Conservation (phyloP, 2,797 vertebrate species). For the Coregonus sp. region DNA sequence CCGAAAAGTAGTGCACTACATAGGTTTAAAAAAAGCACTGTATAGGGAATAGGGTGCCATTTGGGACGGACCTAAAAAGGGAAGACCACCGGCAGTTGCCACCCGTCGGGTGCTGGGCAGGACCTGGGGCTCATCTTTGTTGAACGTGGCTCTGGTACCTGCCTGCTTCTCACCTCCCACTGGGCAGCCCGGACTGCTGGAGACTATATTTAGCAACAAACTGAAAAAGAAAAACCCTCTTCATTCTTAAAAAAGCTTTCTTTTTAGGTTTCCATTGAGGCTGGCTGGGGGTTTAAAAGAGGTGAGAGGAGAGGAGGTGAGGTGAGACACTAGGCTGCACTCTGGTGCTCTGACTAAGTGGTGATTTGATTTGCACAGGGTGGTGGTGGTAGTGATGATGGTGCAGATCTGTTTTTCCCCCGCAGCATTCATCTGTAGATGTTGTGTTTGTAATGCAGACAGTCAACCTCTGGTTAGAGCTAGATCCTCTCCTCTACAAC, state of each 20-base stretch:
- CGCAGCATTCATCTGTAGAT: slow-evolving; percentile 50
- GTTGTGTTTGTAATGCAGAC: slow-evolving; percentile 32
- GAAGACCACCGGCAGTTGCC: slow-evolving; percentile 79
- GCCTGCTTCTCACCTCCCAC: slow-evolving; percentile 64
- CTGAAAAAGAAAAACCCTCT: slow-evolving; percentile 76
- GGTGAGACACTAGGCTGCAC: slow-evolving; percentile 40
- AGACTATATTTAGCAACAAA: slow-evolving; percentile 83
- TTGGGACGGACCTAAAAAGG: background rate
- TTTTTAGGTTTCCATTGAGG: slow-evolving; percentile 75
- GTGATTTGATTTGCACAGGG: background rate
- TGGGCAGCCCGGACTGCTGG: slow-evolving; percentile 35
- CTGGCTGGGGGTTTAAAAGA: slow-evolving; percentile 61
- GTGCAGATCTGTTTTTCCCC: slow-evolving; percentile 30
- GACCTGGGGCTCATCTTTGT: slow-evolving; percentile 82
- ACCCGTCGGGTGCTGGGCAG: slow-evolving; percentile 73
- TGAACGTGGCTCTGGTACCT: slow-evolving; percentile 78
- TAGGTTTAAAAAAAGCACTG: background rate
- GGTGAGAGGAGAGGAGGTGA: slow-evolving; percentile 46
- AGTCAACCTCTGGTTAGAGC: slow-evolving; percentile 12
- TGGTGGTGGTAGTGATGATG: background rate
- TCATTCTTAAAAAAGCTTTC: slow-evolving; percentile 77
- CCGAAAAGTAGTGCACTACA: background rate
- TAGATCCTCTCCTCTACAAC: background rate
- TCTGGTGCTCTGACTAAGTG: slow-evolving; percentile 36
- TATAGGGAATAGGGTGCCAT: background rate